Conservation (phyloP, 2,113 vertebrate species). For the Varanus salvator region DNA sequence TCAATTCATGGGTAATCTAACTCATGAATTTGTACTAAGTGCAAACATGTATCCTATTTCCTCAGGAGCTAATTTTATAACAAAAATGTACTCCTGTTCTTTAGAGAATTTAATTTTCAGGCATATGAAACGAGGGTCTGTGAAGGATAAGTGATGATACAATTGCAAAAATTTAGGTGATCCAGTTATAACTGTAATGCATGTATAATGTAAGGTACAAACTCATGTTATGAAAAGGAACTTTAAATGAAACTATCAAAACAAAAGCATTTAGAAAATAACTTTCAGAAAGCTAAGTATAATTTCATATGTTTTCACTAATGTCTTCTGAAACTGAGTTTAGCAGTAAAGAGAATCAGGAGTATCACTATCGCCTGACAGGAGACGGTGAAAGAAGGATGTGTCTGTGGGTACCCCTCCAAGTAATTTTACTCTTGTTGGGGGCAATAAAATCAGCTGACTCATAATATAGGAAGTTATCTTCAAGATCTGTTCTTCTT, state of each 20-base stretch:
- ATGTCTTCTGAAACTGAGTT: not conserved
- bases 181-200: constrained; percentile 1
- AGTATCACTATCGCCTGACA: not conserved
- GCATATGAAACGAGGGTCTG: not conserved
- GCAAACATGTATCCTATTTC: not conserved
- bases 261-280: not conserved
- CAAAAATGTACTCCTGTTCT: not conserved
- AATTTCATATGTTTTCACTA: not conserved
- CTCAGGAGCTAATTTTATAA: not conserved
- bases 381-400: not conserved
- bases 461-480: not conserved
- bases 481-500: not conserved
- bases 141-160: not conserved
- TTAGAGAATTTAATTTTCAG: constrained; percentile 33
- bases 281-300: not conserved
- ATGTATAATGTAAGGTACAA: not conserved
- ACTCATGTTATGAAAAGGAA: not conserved
- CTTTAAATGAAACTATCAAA: accelerated
- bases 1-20: too few species aligned
- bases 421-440: not conserved
- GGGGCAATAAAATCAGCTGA: not conserved
- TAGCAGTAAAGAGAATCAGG: not conserved
- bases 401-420: not conserved
- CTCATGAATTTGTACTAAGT: not conserved
- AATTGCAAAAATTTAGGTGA: not conserved